A percentile compares a stretch with the other conserved stretches of the same genome.
Evolutionary conservation across 53 echinoderm and acorn worm species (phyloP).

Genomic region (Crossaster papposus): DNA sequence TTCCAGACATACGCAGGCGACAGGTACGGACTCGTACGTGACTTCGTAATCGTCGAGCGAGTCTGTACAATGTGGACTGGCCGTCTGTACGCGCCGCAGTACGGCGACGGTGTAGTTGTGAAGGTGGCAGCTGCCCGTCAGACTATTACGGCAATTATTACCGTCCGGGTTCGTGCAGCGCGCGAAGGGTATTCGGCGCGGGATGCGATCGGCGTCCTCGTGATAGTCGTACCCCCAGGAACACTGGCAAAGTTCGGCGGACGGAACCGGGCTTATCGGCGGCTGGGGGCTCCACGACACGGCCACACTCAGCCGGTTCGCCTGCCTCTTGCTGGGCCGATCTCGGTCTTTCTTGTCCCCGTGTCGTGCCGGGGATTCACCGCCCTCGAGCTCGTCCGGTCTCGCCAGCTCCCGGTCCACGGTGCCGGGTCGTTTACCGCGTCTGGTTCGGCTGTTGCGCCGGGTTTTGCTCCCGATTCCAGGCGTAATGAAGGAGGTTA

Average conservation of each 20-base stretch:
- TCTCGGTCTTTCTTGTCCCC: neutral
- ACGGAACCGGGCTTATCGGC: neutral
- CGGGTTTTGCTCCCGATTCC: neutral
- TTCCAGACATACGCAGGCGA: constrained; percentile 44
- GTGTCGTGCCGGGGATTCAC: too few relatives aligned
- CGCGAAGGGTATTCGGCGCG: constrained; percentile 14
- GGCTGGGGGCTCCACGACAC: neutral
- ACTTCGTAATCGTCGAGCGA: constrained; percentile 37
- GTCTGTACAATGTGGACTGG: neutral
- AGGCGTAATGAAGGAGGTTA: neutral
- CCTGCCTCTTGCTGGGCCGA: neutral
- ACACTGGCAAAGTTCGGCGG: neutral
- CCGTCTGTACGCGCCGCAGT: constrained; percentile 5
- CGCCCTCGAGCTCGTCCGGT: too few relatives aligned
- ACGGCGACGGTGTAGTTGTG: constrained; percentile 39
- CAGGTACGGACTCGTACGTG: constrained; percentile 27
- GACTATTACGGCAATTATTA: neutral
- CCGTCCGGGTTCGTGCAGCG: neutral
- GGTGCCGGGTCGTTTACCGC: too few relatives aligned
- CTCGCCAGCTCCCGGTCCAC: too few relatives aligned
- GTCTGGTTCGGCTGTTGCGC: neutral
- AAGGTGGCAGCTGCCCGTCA: constrained; percentile 15
- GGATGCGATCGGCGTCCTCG: constrained; percentile 39
- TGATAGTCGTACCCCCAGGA: neutral
- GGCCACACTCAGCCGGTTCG: neutral